Base-by-base conservation (phyloP, 2,888 invertebrate species). In the Apodemia mormo region DNA sequence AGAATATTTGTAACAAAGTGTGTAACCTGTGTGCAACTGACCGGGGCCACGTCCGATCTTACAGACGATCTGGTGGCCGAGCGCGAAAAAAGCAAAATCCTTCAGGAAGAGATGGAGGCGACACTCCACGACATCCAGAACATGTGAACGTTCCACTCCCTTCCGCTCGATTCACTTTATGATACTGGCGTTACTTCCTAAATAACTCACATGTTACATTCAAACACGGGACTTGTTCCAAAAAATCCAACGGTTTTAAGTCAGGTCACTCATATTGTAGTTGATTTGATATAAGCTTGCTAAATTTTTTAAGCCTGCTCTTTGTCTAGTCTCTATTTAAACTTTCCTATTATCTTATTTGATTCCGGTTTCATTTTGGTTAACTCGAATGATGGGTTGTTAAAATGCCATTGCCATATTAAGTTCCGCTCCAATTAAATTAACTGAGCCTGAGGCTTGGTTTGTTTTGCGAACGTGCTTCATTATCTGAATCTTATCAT, bases 111-210 rank as follows among this genome's bases (percentile, higher is more conserved):
- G 94, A 98, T 99, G 97, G 99, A 99, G 94, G 96, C 98, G 89
- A 98, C 99, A 88, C 96, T 99, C 95, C 98, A 98, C 96, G 99
- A 99, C 95, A 98, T 99, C 94, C 98, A 99, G 95, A 98, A 98
- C 94, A 98, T 99, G 98, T 99, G 97, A 96, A 95, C 90, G 84
- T 85, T 81, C 77, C 79, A 74, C 77, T 74, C 79, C 76, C 76
- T 74, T 80, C 76, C 80, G 76, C 80, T 74, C 81, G 78, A 75
- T 78, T 75, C 80, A 77, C 77, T 76, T 74, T 72, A 76, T 73
- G 74, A 74, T 79, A 80, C 74, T 78, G 77, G 79, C 79, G 80
- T 78, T 81, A 78, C 76, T 75, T 61, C 33, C 30, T 14, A 74
- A 71, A 69, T 45, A 68, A 65, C 72, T 69, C 66, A 68, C 72